A percentile compares a stretch with the other conserved stretches of the same genome.
Conservation (phyloP, 30 jellyfish, hydroid and myxozoan species). For the Aurelia sp. region DNA sequence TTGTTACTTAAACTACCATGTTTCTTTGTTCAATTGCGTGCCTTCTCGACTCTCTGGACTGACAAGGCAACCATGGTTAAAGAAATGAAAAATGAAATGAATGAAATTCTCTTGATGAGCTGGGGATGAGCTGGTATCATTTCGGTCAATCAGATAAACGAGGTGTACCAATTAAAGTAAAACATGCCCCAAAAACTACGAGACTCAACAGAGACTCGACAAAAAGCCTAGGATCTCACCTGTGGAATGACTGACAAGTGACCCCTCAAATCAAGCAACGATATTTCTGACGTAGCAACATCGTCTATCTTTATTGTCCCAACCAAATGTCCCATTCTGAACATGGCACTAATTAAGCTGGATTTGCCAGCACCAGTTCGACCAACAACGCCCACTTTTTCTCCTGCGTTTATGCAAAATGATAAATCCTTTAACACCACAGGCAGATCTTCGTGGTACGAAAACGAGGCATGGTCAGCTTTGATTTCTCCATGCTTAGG, state of each 20-base stretch:
- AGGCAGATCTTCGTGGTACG: conserved; percentile 79
- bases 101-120: too few relatives aligned
- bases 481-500: conserved; percentile 75
- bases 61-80: too few relatives aligned
- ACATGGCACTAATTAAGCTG: conserved; percentile 71
- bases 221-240: conserved; percentile 30
- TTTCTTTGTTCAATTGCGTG: too few relatives aligned
- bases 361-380: conserved; percentile 98
- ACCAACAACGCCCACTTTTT: conserved; percentile 88
- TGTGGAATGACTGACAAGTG: conserved; percentile 91
- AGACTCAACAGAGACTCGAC: too few relatives aligned
- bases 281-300: conserved; percentile 46
- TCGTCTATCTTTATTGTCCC: conserved; percentile 86
- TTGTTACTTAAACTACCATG: too few relatives aligned
- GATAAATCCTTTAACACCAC: conserved; percentile 50
- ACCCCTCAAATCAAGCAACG: conserved; percentile 60
- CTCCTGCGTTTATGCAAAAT: conserved; percentile 26
- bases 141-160: too few relatives aligned
- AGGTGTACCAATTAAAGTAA: too few relatives aligned
- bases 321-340: conserved; percentile 65
- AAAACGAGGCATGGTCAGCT: conserved; percentile 81
- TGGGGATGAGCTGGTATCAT: too few relatives aligned
- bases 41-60: too few relatives aligned
- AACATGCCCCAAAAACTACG: too few relatives aligned
- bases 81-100: too few relatives aligned